Percentiles rank a stretch among this genome's conserved stretches.
phyloP scores from a whole-genome alignment of 2,888 invertebrate species.

The Calliphora vomitoria region DNA sequence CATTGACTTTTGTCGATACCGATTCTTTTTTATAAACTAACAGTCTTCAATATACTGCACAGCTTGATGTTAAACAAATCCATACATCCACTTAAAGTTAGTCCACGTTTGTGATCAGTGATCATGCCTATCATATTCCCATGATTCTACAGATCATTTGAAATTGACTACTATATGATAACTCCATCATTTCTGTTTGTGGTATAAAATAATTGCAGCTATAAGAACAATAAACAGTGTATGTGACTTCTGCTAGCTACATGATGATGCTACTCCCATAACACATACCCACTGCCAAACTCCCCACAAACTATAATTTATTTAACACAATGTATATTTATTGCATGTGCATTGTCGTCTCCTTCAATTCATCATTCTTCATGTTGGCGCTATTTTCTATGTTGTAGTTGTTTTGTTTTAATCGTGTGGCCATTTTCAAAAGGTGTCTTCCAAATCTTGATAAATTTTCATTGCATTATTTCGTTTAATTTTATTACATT shows the following conservation, averaged over 20 bases:
- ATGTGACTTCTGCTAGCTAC: neutral
- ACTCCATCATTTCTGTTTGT: neutral
- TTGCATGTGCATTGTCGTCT: constrained; percentile 44
- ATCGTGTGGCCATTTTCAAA: constrained; percentile 35
- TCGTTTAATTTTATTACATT: constrained; percentile 30
- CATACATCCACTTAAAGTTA: too few species aligned
- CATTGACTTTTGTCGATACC: too few species aligned
- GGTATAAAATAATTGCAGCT: neutral
- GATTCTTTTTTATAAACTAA: too few species aligned
- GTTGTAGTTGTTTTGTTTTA: constrained; percentile 1
- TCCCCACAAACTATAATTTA: constrained; percentile 38
- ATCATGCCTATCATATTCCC: too few species aligned
- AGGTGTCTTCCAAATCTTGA: constrained; percentile 70
- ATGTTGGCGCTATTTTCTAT: neutral
- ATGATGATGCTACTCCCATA: neutral
- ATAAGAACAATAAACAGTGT: constrained; percentile 31
- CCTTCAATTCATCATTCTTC: constrained; percentile 21
- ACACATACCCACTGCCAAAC: neutral
- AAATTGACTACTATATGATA: too few species aligned
- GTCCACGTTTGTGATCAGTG: too few species aligned
- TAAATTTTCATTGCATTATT: constrained; percentile 46
- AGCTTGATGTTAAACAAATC: too few species aligned
- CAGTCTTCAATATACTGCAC: too few species aligned
- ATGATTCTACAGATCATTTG: too few species aligned
- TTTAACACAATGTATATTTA: constrained; percentile 47